Evolutionary conservation across 1,140 invertebrate genomes (phyloP), one percentile per base, ranked within the genome.

Genomic region (Mesaphorura yosii): DNA sequence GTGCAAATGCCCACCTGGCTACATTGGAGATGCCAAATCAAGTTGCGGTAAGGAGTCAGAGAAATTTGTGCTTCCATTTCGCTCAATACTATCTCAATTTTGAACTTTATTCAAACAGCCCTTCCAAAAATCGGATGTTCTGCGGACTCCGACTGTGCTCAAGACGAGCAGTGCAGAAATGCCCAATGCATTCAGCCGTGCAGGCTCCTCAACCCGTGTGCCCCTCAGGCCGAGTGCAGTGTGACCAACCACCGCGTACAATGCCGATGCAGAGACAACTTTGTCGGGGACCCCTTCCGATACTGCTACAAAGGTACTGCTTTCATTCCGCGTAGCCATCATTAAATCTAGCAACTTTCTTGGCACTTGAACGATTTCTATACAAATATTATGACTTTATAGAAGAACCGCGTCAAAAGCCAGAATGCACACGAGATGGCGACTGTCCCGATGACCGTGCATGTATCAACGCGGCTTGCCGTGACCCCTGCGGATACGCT

Each of bases 1-100:
- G 39, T 92, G 88, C 66, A 77, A 84, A 64, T 92, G 88, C 67
- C 73, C 83, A 44, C 79, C 78, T 47, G 86, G 84, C 48, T 86
- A 78, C 67, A 76, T 81, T 57, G 87, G 87, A 55, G 85, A 90
- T 67, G 86, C 87, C 10, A 84, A 87, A 59, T 76, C 82, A 47
- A 78, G 82, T 68, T 91, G 87, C 68, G 77, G 74, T 26, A 6
- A 23, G 6, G 5, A 45, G 22, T 4, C 42, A 7, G 10, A 45
- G 6, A 45, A 23, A 26, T 46, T 5, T 23, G 22, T 42, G 40
- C 17, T 42, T n/a, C n/a, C n/a, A n/a, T n/a, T n/a, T n/a, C n/a
- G n/a, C n/a, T n/a, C n/a, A n/a, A n/a, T n/a, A n/a, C n/a, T n/a
- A n/a, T n/a, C n/a, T n/a, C n/a, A n/a, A n/a, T n/a, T n/a, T n/a